Base-by-base conservation (phyloP, 2,888 invertebrate species). In the Clepsis dumicolana region DNA sequence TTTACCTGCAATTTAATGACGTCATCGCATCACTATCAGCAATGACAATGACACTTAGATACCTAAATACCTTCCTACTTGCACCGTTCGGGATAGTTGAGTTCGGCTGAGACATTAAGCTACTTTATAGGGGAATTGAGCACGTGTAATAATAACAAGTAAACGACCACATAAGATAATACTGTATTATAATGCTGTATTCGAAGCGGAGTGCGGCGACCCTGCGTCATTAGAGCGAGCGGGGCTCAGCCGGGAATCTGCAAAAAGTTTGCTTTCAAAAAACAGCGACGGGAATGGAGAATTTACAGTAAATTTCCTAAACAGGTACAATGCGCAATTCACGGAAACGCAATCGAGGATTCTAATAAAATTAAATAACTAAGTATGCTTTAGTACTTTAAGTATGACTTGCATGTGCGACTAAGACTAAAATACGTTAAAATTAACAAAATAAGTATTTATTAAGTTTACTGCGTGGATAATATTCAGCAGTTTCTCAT, bases 231-330 rank as follows among this genome's bases (percentile, higher is more conserved):
- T 76, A 76, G 75, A 73, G 73, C 65, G 66, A 65, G 73, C 69
- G 60, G 67, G 70, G 72, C 73, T 74, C 71, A 68, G 73, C 74
- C 73, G 71, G 71, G 75, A 73, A 75, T 74, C 78, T 76, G 80
- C 81, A 84, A 86, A 86, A 86, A 86, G 81, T 84, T 86, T 81
- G 78, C 79, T 75, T 77, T 75, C 65, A 71, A 75, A 71, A 78
- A 75, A 82, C 79, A 76, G 68, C 24, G 61, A 14, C 50, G 10
- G 21, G 50, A 21, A 4, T 83, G 65, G 83, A 86, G 81, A 61
- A 38, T 59, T 38, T 12, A 21, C 2, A 48, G 12, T 10, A 48
- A 4, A 21, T 48, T 48, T 48, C 21, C 12, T 16, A n/a, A n/a
- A n/a, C n/a, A n/a, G n/a, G n/a, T n/a, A 10, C 21, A 21, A 48